phyloP scores from a whole-genome alignment of 2,113 vertebrate genomes.

The Pongo pygmaeus region DNA sequence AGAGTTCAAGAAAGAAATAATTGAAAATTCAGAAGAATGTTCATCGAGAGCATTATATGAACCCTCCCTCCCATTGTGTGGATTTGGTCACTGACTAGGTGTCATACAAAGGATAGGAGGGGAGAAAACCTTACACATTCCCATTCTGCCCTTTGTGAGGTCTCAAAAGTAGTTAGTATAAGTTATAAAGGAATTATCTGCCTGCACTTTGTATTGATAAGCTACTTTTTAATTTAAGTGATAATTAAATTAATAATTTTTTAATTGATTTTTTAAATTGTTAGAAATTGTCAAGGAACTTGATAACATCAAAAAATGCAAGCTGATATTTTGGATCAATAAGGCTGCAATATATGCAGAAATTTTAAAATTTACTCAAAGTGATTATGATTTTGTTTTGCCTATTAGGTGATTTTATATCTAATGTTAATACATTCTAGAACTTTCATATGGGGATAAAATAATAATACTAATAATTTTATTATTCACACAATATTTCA shows the following conservation, averaged over 20 bases:
- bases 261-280: too few species aligned
- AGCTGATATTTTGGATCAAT: background rate
- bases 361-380: background rate
- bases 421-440: background rate
- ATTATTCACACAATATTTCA: background rate
- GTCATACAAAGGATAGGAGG: background rate
- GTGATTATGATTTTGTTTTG: background rate
- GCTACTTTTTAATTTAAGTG: background rate
- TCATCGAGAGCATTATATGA: rapidly evolving
- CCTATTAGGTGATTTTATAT: background rate
- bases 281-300: background rate
- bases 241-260: too few species aligned
- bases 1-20: background rate
- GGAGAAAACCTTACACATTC: background rate
- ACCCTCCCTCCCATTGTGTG: background rate
- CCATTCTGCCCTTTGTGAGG: background rate
- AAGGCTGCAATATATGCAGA: background rate
- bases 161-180: background rate
- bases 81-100: background rate
- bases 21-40: background rate
- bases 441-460: background rate
- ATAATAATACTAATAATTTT: background rate
- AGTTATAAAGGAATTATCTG: background rate
- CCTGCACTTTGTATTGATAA: background rate
- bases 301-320: background rate